phyloP scores from a whole-genome alignment of 2,113 vertebrate genomes.

The Pyrgilauda ruficollis region DNA sequence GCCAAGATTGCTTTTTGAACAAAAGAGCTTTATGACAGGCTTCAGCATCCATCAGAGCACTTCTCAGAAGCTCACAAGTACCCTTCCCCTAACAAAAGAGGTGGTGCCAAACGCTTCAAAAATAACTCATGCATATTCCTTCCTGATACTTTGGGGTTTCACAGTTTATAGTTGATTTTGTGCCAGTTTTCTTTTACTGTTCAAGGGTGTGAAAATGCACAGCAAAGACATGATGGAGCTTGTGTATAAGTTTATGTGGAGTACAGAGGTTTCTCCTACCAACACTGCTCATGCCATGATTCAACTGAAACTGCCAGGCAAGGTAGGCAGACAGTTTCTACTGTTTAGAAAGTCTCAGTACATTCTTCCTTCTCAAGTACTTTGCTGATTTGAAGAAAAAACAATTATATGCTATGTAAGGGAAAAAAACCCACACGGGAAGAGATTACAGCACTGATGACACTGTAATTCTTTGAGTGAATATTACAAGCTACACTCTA shows the following conservation, averaged over 20 bases:
- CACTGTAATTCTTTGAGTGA: background rate
- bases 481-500: background rate
- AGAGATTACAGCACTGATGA: background rate
- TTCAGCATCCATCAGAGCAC: background rate
- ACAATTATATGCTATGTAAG: fast-evolving
- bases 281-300: background rate
- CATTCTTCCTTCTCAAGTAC: background rate
- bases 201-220: background rate
- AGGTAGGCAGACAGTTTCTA: background rate
- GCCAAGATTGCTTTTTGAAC: constrained; percentile 8
- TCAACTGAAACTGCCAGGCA: background rate
- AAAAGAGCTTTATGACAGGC: background rate
- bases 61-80: background rate
- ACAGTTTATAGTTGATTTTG: background rate
- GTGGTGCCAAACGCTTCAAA: background rate
- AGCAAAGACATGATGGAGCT: fast-evolving
- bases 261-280: background rate
- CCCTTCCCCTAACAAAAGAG: background rate
- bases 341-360: background rate
- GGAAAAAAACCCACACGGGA: background rate
- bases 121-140: background rate
- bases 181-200: background rate
- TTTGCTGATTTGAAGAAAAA: background rate
- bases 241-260: background rate
- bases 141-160: background rate